Conservation (phyloP, 2,888 invertebrate genomes). For the Drosophila merina region DNA sequence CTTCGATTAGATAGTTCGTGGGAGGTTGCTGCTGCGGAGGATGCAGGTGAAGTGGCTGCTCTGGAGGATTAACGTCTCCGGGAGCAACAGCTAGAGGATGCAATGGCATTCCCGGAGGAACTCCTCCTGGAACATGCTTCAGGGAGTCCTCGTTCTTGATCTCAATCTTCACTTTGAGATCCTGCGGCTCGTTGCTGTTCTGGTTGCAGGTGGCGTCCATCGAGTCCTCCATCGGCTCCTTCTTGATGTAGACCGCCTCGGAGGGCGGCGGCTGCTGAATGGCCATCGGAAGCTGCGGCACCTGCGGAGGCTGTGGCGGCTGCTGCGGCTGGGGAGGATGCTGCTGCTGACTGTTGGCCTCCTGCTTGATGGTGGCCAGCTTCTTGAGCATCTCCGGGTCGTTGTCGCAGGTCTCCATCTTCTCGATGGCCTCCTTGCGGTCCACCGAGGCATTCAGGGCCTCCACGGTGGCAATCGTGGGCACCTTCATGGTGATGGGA, state of each 20-base stretch:
- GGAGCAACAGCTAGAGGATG: conserved; percentile 55
- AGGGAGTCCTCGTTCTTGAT: conserved; percentile 84
- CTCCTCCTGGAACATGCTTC: conserved; percentile 63
- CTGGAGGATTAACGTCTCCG: conserved; percentile 42
- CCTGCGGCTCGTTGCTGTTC: conserved; percentile 87
- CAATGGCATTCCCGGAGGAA: conserved; percentile 44
- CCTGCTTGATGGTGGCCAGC: conserved; percentile 84
- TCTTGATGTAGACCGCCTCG: conserved; percentile 87
- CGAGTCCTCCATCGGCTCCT: conserved; percentile 84
- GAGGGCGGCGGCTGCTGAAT: conserved; percentile 52
- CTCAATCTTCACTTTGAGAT: conserved; percentile 90
- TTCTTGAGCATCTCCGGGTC: conserved; percentile 84
- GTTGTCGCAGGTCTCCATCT: conserved; percentile 74
- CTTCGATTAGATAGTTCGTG: conserved; percentile 79
- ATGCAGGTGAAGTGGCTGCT: conserved; percentile 84
- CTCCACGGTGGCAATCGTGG: conserved; percentile 78
- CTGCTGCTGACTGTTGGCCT: conserved; percentile 74
- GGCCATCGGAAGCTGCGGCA: conserved; percentile 30
- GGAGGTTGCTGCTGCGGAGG: conserved; percentile 66
- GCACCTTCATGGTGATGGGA: conserved; percentile 78
- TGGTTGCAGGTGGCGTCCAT: conserved; percentile 84
- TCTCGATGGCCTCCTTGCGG: conserved; percentile 76
- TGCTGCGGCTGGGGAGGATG: conserved; percentile 31
- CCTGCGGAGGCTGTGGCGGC: conserved; percentile 12
- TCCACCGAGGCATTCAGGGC: conserved; percentile 79